These are phyloP conservation scores for Leguminivora glycinivorella DNA, from an alignment of 1,140 invertebrate species.

Conservation along the genomic window DNA sequence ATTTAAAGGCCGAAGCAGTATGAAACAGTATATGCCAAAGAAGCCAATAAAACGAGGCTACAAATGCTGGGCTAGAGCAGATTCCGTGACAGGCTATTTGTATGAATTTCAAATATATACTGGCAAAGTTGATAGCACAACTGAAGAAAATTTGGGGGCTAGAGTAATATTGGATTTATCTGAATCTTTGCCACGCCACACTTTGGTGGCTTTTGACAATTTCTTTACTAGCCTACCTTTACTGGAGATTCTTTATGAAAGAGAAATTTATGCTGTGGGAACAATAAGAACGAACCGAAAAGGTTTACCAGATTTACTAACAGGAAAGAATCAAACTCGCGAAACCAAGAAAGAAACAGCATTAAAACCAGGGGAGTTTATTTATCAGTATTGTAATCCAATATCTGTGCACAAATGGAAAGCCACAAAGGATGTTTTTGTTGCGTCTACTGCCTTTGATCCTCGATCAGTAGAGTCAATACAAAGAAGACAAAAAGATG, in stretches of 20 bases:
- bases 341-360: slow-evolving; percentile 29
- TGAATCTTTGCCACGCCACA: slow-evolving; percentile 33
- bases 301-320: slow-evolving; percentile 40
- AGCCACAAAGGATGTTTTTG: slow-evolving; percentile 45
- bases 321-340: slow-evolving; percentile 29
- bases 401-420: slow-evolving; percentile 47
- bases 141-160: slow-evolving; percentile 41
- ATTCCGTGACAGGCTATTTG: slow-evolving; percentile 37
- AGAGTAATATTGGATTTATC: slow-evolving; percentile 40
- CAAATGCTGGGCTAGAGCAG: slow-evolving; percentile 45
- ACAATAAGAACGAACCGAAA: slow-evolving; percentile 45
- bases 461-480: slow-evolving; percentile 38
- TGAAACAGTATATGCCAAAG: slow-evolving; percentile 47
- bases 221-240: slow-evolving; percentile 41
- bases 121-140: slow-evolving; percentile 37
- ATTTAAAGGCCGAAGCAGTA: slow-evolving; percentile 38
- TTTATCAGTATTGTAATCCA: slow-evolving; percentile 38
- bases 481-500: slow-evolving; percentile 53
- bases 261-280: slow-evolving; percentile 42
- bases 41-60: too few relatives aligned
- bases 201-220: slow-evolving; percentile 42
- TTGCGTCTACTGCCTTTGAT: slow-evolving; percentile 49
- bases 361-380: slow-evolving; percentile 41
- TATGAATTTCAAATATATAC: slow-evolving; percentile 39
- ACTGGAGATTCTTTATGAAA: slow-evolving; percentile 41